A percentile compares a stretch with the other conserved stretches of the same genome.
phyloP scores from a whole-genome alignment of 2,888 invertebrate genomes.

The Cetonia aurata region DNA sequence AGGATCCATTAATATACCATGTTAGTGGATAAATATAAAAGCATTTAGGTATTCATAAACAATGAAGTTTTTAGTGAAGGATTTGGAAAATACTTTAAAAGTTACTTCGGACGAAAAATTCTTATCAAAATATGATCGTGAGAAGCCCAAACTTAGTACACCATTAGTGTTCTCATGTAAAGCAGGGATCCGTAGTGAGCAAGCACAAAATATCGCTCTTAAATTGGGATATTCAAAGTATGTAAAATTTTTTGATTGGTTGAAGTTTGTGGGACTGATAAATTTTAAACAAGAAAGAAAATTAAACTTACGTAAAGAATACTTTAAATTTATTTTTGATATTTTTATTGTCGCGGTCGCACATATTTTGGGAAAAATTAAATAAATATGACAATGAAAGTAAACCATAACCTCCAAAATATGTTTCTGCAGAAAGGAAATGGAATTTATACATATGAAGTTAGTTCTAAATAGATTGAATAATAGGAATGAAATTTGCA shows the following conservation, averaged over 20 bases:
- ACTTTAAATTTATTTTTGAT: no score
- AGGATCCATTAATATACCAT: slow-evolving; percentile 55
- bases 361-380: no score
- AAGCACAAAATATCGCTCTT: slow-evolving; percentile 72
- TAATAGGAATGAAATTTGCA: no score
- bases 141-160: slow-evolving; percentile 72
- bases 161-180: slow-evolving; percentile 79
- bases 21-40: slow-evolving; percentile 39
- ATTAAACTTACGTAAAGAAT: no score
- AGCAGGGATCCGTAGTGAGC: slow-evolving; percentile 75
- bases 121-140: slow-evolving; percentile 69
- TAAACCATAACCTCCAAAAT: no score
- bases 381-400: no score
- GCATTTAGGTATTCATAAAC: background rate
- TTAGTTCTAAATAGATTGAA: no score
- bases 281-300: no score
- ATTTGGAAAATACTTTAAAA: slow-evolving; percentile 47
- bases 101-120: slow-evolving; percentile 66
- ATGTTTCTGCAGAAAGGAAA: no score
- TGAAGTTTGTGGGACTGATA: background rate
- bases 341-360: no score
- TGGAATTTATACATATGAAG: no score
- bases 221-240: slow-evolving; percentile 75
- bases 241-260: slow-evolving; percentile 52
- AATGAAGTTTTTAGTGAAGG: slow-evolving; percentile 44